Base-by-base conservation (phyloP, 2,888 invertebrate species). In the Tetramorium bicarinatum region DNA sequence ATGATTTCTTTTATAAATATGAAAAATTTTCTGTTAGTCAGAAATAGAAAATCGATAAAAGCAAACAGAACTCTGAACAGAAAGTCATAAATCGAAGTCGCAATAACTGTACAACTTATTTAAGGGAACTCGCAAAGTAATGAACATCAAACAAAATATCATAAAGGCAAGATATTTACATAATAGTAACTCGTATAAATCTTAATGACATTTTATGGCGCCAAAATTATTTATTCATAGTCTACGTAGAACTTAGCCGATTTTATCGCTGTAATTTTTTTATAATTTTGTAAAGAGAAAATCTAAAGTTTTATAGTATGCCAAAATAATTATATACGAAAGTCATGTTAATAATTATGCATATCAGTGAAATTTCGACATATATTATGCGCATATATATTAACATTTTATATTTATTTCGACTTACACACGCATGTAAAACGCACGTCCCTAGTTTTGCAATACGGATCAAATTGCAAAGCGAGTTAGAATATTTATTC, bases 151-250 rank as follows among this genome's bases (percentile, higher is more conserved):
- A 38, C n/a, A 38, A 52, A 54, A 77, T 67, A 52, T 67, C 25
- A 64, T 49, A 52, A 41, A 59, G 11, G 29, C 41, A 64, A 67
- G 13, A 44, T 56, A 69, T 56, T 69, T 54, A 56, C 25, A 71
- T 44, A 69, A 44, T 44, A 34, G 18, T n/a, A 47, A 67, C 3
- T 54, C n/a, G 8, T 56, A 64, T 38, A 71, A 69, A 54, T n/a
- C 29, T 62, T 71, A 56, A 79, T n/a, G 34, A 52, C 2, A 29
- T 79, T 56, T 56, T n/a, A 52, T 8, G 34, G n/a, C 13, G 21
- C 44, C 49, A 34, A 72, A 59, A 72, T 67, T 72, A 72, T 44
- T 54, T 69, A 54, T 77, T 71, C 18, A 79, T 18, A 49, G 44
- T 7, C 8, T 21, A 44, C 18, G n/a, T 34, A 21, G 71, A 59